Evolutionary conservation across 2,888 invertebrate species (phyloP).

Genomic region (Lagria hirta): DNA sequence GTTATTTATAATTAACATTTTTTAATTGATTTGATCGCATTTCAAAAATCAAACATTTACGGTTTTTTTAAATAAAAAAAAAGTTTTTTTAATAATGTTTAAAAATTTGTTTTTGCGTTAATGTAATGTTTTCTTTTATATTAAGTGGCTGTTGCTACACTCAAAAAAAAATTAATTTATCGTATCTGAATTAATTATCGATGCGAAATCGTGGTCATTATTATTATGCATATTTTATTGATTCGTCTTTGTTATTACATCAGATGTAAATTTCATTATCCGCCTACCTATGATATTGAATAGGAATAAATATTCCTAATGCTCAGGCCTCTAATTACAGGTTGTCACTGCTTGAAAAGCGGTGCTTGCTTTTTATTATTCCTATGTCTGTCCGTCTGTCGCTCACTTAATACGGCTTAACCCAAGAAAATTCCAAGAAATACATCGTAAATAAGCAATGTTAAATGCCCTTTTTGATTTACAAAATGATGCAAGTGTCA

Average conservation of each 20-base stretch:
- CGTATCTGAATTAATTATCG: conserved; percentile 26
- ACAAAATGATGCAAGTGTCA: too few relatives aligned
- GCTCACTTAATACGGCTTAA: conserved; percentile 40
- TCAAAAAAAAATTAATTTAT: too few relatives aligned
- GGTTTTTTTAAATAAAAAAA: too few relatives aligned
- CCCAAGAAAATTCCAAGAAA: conserved; percentile 38
- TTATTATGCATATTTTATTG: conserved; percentile 21
- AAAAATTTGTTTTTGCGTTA: too few relatives aligned
- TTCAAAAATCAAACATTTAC: too few relatives aligned
- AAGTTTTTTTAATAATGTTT: too few relatives aligned
- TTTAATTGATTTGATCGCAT: too few relatives aligned
- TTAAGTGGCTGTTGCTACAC: too few relatives aligned
- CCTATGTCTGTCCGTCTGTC: conserved; percentile 43
- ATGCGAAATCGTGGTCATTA: conserved; percentile 17
- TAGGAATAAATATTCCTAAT: conserved; percentile 39
- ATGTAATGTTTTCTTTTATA: too few relatives aligned
- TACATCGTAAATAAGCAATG: conserved; percentile 37
- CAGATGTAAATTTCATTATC: conserved; percentile 28
- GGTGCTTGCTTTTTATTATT: conserved; percentile 43
- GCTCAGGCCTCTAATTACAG: conserved; percentile 48
- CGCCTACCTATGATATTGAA: conserved; percentile 39
- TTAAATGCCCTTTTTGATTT: conserved; percentile 25
- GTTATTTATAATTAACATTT: too few relatives aligned
- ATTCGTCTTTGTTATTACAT: conserved; percentile 20
- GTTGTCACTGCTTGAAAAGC: conserved; percentile 49